phyloP scores from a whole-genome alignment of 1,140 invertebrate species.

The Drosophila parvula region DNA sequence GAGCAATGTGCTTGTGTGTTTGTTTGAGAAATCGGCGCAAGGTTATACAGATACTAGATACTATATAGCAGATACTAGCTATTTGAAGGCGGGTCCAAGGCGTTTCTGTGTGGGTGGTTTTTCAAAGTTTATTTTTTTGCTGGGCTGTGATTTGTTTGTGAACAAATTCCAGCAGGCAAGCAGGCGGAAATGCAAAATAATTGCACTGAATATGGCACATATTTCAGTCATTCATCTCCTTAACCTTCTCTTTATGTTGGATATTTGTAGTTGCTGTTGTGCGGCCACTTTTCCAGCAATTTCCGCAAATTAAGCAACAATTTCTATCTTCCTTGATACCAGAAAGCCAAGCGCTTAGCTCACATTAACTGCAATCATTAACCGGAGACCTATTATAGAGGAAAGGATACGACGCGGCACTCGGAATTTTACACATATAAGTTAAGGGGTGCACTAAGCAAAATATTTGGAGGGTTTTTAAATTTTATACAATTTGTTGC shows the following conservation, averaged over 20 bases:
- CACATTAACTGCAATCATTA: conserved; percentile 72
- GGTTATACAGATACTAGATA: conserved; percentile 47
- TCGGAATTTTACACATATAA: conserved; percentile 26
- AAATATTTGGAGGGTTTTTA: neutral
- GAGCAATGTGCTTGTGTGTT: conserved; percentile 48
- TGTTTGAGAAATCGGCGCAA: conserved; percentile 56
- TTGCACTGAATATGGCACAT: conserved; percentile 26
- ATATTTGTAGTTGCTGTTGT: conserved; percentile 8
- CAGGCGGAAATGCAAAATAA: conserved; percentile 41
- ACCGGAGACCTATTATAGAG: conserved; percentile 65
- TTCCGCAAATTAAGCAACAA: conserved; percentile 80
- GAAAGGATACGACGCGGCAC: conserved; percentile 55
- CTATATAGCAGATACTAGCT: conserved; percentile 26
- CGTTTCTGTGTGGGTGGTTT: conserved; percentile 48
- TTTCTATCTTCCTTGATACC: conserved; percentile 75
- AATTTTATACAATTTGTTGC: no score
- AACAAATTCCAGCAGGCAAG: conserved; percentile 15
- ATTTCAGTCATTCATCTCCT: conserved; percentile 8
- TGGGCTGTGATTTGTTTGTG: conserved; percentile 26
- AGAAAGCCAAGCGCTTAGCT: conserved; percentile 64
- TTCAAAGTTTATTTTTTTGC: neutral
- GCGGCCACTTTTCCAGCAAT: conserved; percentile 65
- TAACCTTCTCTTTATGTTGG: conserved; percentile 25
- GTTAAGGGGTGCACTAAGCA: neutral
- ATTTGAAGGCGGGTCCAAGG: conserved; percentile 36